Evolutionary conservation across 2,797 vertebrate species (phyloP).

Genomic region (Erpetoichthys calabaricus): DNA sequence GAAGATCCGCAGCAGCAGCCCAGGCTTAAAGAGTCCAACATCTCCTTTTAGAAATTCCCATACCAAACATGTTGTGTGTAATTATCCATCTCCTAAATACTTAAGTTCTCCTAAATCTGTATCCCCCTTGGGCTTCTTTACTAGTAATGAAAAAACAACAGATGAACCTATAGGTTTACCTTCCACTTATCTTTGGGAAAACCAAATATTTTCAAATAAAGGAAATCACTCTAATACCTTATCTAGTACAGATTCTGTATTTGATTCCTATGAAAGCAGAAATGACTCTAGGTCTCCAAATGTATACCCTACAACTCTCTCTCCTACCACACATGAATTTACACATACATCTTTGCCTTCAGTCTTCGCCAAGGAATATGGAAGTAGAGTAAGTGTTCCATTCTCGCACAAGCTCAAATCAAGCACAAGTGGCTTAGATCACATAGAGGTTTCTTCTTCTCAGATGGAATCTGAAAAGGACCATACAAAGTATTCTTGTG

Average conservation of each 20-base stretch:
- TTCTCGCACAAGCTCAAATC: background rate
- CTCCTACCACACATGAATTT: background rate
- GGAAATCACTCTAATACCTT: background rate
- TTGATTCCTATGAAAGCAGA: background rate
- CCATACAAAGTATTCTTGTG: too few species aligned
- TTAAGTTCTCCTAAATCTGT: background rate
- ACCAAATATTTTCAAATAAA: background rate
- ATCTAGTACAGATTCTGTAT: background rate
- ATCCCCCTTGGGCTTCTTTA: background rate
- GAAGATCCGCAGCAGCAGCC: background rate
- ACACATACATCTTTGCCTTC: background rate
- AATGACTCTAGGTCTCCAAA: background rate
- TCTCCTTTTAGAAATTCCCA: background rate
- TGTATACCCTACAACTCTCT: background rate
- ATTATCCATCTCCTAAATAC: background rate
- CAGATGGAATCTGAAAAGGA: too few species aligned
- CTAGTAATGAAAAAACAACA: background rate
- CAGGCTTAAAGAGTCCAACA: background rate
- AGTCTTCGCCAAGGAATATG: background rate
- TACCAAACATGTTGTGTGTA: too few species aligned
- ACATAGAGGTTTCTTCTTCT: too few species aligned
- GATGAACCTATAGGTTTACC: background rate
- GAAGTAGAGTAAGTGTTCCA: slow-evolving; percentile 1
- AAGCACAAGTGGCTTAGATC: too few species aligned
- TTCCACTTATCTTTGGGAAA: background rate